Evolutionary conservation across 1,140 invertebrate species (phyloP), one percentile per base, ranked within the genome.

Genomic region (Andrena cerasifolii): DNA sequence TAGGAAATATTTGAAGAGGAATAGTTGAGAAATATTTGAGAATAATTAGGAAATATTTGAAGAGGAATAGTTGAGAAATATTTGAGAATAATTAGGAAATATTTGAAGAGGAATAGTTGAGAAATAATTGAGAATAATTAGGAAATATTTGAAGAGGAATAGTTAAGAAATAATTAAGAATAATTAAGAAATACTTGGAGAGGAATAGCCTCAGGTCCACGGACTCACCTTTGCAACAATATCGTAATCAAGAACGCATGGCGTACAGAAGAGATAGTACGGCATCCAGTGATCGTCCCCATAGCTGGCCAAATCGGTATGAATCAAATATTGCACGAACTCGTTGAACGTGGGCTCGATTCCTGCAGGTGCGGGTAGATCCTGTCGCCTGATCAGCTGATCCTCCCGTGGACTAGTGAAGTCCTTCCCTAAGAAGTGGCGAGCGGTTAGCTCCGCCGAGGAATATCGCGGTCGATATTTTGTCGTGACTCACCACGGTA

Each of bases 331-430:
- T 51, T 87, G 81, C 3, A 95, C 93, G 87, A 95, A 95, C 86
- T 96, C 95, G 8, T 86, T 73, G 86, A 95, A 96, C 0, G 93
- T 95, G 3, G 94, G 94, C 65, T 94, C 94, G 14, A 91, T 84
- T 4, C 93, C 93, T 0, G 87, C 81, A 0, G 91, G 91, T 16
- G 36, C 24, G 0, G 86, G 80, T 10, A 73, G n/a, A 1, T 56
- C 76, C 3, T 67, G 33, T 10, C 66, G 56, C 36, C 59, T 67
- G 0, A 90, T 88, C 54, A 88, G 81, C 53, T 88, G 80, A 56
- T 89, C 56, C 0, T 40, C 7, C 0, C 58, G 43, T 7, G 86
- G 89, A 2, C 47, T 43, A 0, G 65, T 67, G 43, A 85, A 86
- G 40, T 83, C 81, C 18, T 84, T 47, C 14, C 62, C 89, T 90